Conservation (phyloP, 2,113 vertebrate genomes). For the Halichoerus grypus region DNA sequence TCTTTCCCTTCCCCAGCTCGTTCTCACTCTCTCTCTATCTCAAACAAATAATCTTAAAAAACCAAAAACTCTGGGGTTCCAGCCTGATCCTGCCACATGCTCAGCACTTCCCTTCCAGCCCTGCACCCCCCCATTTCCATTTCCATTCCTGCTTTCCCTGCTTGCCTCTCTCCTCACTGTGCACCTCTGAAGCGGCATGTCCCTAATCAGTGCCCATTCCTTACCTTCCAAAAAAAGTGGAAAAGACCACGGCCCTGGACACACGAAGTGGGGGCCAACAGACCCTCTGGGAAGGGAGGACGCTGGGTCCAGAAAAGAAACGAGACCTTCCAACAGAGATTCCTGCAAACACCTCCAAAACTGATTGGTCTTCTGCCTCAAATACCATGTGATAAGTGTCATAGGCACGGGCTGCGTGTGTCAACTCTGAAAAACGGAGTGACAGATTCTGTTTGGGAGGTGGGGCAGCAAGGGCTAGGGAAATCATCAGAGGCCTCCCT, state of each 20-base stretch:
- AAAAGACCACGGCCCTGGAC: background rate
- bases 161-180: background rate
- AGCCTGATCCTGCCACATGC: fast-evolving
- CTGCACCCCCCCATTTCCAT: background rate
- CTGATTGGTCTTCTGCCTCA: fast-evolving
- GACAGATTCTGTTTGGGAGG: background rate
- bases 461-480: background rate
- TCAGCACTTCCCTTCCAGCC: fast-evolving
- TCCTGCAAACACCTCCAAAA: fast-evolving
- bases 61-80: too few species aligned
- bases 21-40: background rate
- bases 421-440: background rate
- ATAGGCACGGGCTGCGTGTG: fast-evolving
- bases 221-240: background rate
- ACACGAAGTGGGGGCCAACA: background rate
- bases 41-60: background rate
- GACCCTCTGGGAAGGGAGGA: background rate
- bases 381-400: background rate
- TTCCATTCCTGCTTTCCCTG: fast-evolving
- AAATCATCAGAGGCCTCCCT: background rate
- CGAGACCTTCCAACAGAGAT: fast-evolving
- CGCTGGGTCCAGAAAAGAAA: background rate
- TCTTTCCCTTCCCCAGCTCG: too few species aligned
- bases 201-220: background rate
- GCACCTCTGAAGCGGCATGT: background rate